Conservation (phyloP, 2,797 vertebrate genomes). For the Tympanoctomys barrerae region DNA sequence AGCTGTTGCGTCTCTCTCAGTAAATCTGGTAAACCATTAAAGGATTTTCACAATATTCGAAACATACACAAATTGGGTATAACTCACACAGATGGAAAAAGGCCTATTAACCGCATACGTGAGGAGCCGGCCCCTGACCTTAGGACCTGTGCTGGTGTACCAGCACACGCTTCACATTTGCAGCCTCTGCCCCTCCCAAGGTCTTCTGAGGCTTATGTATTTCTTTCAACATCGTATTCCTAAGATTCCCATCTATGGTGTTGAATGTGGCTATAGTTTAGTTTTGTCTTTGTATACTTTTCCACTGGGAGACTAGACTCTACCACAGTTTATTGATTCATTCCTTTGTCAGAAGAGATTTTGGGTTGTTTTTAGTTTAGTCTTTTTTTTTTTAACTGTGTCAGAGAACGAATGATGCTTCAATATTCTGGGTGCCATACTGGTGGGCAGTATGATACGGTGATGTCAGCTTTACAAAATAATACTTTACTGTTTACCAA, state of each 20-base stretch:
- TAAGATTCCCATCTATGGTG: background rate
- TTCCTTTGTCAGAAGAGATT: conserved; percentile 16
- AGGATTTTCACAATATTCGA: background rate
- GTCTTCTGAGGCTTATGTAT: background rate
- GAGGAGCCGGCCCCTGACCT: background rate
- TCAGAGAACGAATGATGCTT: background rate
- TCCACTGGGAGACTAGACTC: background rate
- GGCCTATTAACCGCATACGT: too few species aligned
- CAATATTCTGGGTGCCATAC: background rate
- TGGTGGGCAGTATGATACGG: background rate
- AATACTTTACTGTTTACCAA: background rate
- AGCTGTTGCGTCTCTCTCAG: background rate
- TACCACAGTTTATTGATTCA: background rate
- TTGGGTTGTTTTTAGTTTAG: background rate
- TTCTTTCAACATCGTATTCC: background rate
- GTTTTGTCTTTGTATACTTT: background rate
- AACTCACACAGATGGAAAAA: background rate
- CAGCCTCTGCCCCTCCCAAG: rapidly evolving
- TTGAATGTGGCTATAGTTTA: background rate
- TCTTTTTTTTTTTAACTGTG: background rate
- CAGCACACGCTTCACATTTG: rapidly evolving
- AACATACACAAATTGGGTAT: background rate
- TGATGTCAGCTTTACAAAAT: background rate
- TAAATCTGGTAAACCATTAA: background rate
- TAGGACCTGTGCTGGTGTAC: background rate